Evolutionary conservation across 2,113 vertebrate species (phyloP), one percentile per base, ranked within the genome.

Genomic region (Notothenia rossii): DNA sequence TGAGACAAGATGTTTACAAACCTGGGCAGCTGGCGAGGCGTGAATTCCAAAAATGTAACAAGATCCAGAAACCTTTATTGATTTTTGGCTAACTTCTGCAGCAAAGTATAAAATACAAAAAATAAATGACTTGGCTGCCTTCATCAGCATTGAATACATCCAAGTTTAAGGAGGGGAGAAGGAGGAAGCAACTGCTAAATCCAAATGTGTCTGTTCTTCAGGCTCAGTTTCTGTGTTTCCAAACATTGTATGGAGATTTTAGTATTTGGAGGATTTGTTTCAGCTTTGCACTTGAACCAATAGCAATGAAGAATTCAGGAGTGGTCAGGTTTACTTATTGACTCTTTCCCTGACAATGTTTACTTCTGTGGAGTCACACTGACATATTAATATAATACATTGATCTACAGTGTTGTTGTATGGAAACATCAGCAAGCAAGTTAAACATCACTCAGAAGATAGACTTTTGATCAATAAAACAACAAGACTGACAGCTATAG

Each of bases 61-160:
- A 56, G 75, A 73, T 79, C 76, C 75, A 75, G 49, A 65, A 87
- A 68, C 71, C 17, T 82, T 75, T 82, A 85, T 87, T 85, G 84
- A 86, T 87, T 89, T 73, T 63, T 56, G 43, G 66, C 67, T 77
- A 74, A 88, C 78, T 53, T 67, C 86, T 65, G 82, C 87, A 60
- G 75, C 67, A 76, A 53, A 79, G 72, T 78, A 70, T 63, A 82
- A 81, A 80, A 81, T 82, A 63, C 70, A 53, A 7, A n/a, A 74
- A 55, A 63, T 60, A 72, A 46, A 14, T 40, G 25, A 55, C 61
- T 79, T 67, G 67, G 58, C 77, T 25, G 64, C 71, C 45, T 55
- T 74, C 68, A 65, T 81, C 20, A 54, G 64, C 82, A 33, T 53
- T 66, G 68, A 80, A 83, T 84, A 73, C 63, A 68, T 75, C 64